These are phyloP conservation scores for Parazoanthus darwini DNA, from an alignment of 92 coral and sea anemone species.

Conservation along the genomic window DNA sequence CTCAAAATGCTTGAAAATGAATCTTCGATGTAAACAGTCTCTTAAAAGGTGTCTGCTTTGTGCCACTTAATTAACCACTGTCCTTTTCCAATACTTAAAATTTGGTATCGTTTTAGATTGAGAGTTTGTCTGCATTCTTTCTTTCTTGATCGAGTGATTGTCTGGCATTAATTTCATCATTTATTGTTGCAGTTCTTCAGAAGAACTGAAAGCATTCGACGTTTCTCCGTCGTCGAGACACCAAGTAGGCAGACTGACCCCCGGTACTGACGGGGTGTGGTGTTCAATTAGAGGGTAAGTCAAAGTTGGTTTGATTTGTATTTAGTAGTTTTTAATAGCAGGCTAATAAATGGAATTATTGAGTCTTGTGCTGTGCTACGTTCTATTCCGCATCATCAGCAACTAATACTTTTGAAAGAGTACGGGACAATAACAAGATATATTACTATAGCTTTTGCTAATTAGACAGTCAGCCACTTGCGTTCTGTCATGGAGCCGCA, in stretches of 20 bases:
- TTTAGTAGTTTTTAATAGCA: not conserved
- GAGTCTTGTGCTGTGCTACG: not conserved
- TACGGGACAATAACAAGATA: too few species aligned
- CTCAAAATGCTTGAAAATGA: too few species aligned
- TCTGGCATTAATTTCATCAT: not conserved
- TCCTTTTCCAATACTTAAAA: not conserved
- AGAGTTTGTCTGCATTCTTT: not conserved
- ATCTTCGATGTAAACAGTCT: too few species aligned
- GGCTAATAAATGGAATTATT: not conserved
- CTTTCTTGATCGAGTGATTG: not conserved
- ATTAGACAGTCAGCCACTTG: too few species aligned
- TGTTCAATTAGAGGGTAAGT: slow-evolving; percentile 86
- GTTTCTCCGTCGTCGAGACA: slow-evolving; percentile 79
- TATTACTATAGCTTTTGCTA: too few species aligned
- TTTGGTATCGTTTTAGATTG: not conserved
- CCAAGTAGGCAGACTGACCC: slow-evolving; percentile 81
- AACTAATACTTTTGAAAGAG: too few species aligned
- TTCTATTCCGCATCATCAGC: not conserved
- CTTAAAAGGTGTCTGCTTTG: too few species aligned
- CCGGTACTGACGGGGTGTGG: slow-evolving; percentile 89
- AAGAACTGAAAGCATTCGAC: slow-evolving; percentile 74
- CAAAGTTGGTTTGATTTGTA: not conserved
- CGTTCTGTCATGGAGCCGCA: too few species aligned
- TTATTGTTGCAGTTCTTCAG: slow-evolving; percentile 56
- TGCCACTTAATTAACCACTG: too few species aligned